A percentile compares a stretch with the other conserved stretches of the same genome.
These are phyloP conservation scores for Corvus hawaiiensis DNA, from an alignment of 2,113 vertebrate species.

Conservation along the genomic window DNA sequence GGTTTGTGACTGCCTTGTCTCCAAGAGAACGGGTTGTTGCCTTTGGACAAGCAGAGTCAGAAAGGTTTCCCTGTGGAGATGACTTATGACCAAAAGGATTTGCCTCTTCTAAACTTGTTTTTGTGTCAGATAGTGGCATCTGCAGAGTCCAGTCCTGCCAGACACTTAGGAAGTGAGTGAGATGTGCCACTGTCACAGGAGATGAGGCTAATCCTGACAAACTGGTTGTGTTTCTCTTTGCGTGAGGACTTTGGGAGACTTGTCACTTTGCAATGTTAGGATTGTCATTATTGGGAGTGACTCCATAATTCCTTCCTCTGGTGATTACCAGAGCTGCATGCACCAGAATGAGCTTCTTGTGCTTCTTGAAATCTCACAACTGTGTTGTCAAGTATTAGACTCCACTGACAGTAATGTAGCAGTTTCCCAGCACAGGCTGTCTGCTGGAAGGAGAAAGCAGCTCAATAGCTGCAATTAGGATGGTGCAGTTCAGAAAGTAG, in stretches of 20 bases:
- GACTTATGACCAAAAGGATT: background rate
- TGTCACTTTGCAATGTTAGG: background rate
- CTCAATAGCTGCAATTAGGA: background rate
- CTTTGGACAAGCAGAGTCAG: background rate
- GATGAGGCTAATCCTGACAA: background rate
- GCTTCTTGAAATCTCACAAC: background rate
- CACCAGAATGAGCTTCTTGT: background rate
- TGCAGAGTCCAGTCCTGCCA: background rate
- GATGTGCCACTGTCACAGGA: background rate
- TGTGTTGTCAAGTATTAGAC: background rate
- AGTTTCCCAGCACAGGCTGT: background rate
- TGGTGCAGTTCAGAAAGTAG: background rate
- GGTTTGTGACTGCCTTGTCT: background rate
- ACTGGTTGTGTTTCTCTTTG: background rate
- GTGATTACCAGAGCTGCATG: background rate
- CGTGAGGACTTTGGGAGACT: background rate
- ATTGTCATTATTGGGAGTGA: conserved; percentile 21
- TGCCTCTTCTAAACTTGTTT: background rate
- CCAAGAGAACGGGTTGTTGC: background rate
- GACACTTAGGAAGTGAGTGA: background rate
- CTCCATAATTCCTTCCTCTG: background rate
- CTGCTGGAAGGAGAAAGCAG: background rate
- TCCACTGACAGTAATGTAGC: fast-evolving
- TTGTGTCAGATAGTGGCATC: background rate
- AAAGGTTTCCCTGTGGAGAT: background rate